phyloP scores from a whole-genome alignment of 1,140 invertebrate genomes.

The Papilio machaon region DNA sequence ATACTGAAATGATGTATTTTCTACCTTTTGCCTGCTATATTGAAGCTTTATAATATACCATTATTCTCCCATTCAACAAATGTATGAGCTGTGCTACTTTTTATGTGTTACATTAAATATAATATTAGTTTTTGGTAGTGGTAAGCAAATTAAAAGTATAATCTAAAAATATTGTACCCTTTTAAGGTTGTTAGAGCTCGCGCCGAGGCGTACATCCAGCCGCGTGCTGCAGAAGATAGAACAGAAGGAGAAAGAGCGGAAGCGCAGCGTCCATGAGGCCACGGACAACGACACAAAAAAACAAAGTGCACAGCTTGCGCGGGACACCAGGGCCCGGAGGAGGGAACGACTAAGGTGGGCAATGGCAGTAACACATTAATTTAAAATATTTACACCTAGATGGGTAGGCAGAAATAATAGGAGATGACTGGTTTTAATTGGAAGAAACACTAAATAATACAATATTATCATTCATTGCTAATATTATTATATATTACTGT shows the following conservation, averaged over 20 bases:
- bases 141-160: not conserved
- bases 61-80: too few relatives aligned
- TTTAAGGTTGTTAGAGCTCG: slow-evolving; percentile 81
- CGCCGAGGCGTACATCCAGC: slow-evolving; percentile 82
- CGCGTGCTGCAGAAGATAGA: slow-evolving; percentile 82
- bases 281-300: slow-evolving; percentile 62
- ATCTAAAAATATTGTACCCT: slow-evolving; percentile 1
- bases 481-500: too few relatives aligned
- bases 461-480: slow-evolving; percentile 62
- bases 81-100: too few relatives aligned
- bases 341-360: slow-evolving; percentile 66
- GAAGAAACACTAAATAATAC: slow-evolving; percentile 86
- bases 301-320: slow-evolving; percentile 58
- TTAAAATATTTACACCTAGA: not conserved
- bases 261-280: slow-evolving; percentile 60
- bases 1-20: too few relatives aligned
- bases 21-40: too few relatives aligned
- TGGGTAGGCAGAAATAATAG: too few relatives aligned
- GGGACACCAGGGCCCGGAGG: slow-evolving; percentile 70
- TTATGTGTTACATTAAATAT: too few relatives aligned
- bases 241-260: slow-evolving; percentile 76
- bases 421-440: too few relatives aligned
- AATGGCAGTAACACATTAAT: too few relatives aligned
- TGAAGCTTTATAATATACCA: too few relatives aligned
- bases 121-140: not conserved